Evolutionary conservation across 2,888 invertebrate genomes (phyloP), one percentile per base, ranked within the genome.

Genomic region (Chrysolina oricalcia): DNA sequence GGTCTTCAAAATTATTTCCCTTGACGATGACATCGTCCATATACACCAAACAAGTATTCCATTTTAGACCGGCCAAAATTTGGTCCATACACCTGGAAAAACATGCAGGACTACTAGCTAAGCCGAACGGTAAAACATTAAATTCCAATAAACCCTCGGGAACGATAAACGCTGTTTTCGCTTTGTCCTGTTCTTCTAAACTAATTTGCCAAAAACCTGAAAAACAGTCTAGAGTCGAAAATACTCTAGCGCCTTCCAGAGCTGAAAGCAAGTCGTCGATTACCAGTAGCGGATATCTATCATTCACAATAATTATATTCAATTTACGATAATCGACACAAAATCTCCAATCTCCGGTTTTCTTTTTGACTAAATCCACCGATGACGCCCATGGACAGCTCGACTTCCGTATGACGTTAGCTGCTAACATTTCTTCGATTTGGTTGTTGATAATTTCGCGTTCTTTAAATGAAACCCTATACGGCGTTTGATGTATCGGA

Each of bases 71-170:
- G 1, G 63, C 27, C 40, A 63, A 63, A 35, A 63, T n/a, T 19
- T 63, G 63, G 15, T 63, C 40, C 63, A 63, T 63, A 63, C 63
- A 63, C 9, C 63, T n/a, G 2, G 63, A 63, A n/a, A 59, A 63
- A 63, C 40, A 63, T 10, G 63, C n/a, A n/a, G 63, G 63, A 35
- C 63, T 40, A 19, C 63, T 40, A 35, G 63, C 63, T 40, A 63
- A 40, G 6, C 59, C 59, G 23, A 35, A 35, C 8, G 35, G 35
- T 35, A 35, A 35, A 35, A 35, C 4, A 35, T 35, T 43, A 40
- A 63, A 63, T 35, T 63, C 63, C 8, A 19, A 63, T 19, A 35
- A 63, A 6, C 63, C 63, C 27, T 63, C 40, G 3, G 62, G 62
- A 6, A 62, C 62, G 13, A 62, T 62, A 27, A 62, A 62, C 35